Conservation (phyloP, 2,113 vertebrate genomes). For the Prionailurus bengalensis region DNA sequence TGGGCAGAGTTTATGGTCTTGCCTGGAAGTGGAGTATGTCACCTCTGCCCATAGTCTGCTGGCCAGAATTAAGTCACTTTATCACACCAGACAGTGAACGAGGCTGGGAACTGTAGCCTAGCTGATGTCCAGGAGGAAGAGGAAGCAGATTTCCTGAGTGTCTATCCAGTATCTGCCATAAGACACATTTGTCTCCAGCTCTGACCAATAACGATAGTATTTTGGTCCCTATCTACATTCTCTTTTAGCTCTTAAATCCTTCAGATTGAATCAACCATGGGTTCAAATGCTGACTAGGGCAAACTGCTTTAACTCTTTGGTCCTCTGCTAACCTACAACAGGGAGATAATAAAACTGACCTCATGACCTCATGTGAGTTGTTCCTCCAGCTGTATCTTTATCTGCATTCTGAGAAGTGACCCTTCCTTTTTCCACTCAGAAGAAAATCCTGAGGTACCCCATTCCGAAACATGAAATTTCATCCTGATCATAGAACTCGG, state of each 20-base stretch:
- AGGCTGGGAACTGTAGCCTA: neutral
- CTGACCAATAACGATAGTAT: neutral
- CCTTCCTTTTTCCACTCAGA: neutral
- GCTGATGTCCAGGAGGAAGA: neutral
- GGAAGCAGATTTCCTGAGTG: neutral
- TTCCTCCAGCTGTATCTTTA: neutral
- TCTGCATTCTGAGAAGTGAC: neutral
- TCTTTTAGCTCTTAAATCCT: constrained; percentile 43
- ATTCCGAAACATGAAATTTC: constrained; percentile 23
- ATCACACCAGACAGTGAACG: neutral
- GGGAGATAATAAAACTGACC: neutral
- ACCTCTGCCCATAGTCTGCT: neutral
- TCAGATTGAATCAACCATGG: neutral
- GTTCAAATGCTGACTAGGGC: neutral
- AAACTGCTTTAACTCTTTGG: neutral
- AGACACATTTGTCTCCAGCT: neutral
- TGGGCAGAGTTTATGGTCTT: neutral
- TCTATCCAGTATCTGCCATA: neutral
- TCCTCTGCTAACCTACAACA: neutral
- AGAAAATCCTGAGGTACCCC: neutral
- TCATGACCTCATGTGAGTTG: neutral
- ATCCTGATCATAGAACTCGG: neutral
- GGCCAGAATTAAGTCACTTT: neutral
- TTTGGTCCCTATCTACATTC: neutral
- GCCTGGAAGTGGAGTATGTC: neutral